Base-by-base conservation (phyloP, 2,797 vertebrate genomes). In the Mastacembelus armatus region DNA sequence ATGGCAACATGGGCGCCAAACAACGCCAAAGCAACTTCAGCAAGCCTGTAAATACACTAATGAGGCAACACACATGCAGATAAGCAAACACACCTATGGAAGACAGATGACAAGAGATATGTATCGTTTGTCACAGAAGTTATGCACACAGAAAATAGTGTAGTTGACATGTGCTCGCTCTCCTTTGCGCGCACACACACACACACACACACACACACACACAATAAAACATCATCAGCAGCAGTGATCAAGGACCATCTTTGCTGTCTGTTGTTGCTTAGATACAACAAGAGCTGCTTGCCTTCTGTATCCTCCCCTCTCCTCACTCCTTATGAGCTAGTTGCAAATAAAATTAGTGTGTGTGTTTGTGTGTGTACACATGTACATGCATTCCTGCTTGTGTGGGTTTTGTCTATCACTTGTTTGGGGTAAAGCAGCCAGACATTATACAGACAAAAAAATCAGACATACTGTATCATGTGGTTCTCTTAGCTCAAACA, bases 211-310 rank as follows among this genome's bases (percentile, higher is more conserved):
- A 29, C 18, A 47, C 36, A 21, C 35, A 24, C 48, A 64, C 30
- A 64, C 36, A 51, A 45, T 66, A 16, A 83, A 85, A 85, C 68
- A 84, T 66, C 78, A 85, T 79, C 79, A 87, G 66, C 74, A 81
- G 50, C 64, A 66, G 74, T 66, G 74, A 85, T 82, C 83, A 90
- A 89, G 87, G 86, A 84, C 86, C 76, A 82, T 87, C 74, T 85
- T 77, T 79, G 73, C 84, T 84, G 74, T 82, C 76, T 67, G 85
- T 88, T 85, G 92, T 93, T 93, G 92, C 92, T 92, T 93, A 71
- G 92, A 91, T 93, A 93, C 92, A 82, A 89, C 79, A 81, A 77
- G 89, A 84, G 80, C 85, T 74, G 74, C 77, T 86, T 78, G 70
- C 81, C 49, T 71, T 56, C 63, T 61, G 70, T 61, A 67, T 83